Conservation (phyloP, 1,140 invertebrate species). For the Atta texana region DNA sequence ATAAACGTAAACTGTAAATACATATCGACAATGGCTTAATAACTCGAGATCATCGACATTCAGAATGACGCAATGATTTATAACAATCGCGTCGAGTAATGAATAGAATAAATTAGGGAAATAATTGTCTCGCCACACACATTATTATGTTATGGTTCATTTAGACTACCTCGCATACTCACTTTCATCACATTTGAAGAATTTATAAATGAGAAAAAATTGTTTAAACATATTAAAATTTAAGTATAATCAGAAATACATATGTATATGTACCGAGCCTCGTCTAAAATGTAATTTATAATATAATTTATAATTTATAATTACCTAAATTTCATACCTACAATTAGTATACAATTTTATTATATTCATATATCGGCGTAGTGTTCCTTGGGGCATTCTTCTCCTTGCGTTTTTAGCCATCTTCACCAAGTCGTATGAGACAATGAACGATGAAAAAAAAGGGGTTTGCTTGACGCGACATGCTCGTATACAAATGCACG, state of each 20-base stretch:
- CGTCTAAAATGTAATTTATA: background rate
- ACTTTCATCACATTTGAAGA: slow-evolving; percentile 43
- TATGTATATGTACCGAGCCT: background rate
- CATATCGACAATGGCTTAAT: slow-evolving; percentile 62
- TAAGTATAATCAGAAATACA: background rate
- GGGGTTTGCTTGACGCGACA: slow-evolving; percentile 64
- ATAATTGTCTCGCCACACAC: slow-evolving; percentile 74
- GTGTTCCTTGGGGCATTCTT: background rate
- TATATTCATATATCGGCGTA: no score
- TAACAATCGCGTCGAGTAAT: slow-evolving; percentile 79
- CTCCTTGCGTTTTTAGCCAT: slow-evolving; percentile 9
- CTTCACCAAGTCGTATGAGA: slow-evolving; percentile 67
- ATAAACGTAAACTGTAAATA: slow-evolving; percentile 9
- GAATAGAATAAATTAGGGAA: slow-evolving; percentile 79
- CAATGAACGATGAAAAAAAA: slow-evolving; percentile 76
- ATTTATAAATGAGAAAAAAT: no score
- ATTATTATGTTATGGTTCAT: slow-evolving; percentile 67
- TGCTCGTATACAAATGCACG: slow-evolving; percentile 36
- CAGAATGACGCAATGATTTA: slow-evolving; percentile 77
- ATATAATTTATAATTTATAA: background rate
- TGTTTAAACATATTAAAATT: background rate
- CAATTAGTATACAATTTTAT: background rate
- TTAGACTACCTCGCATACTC: slow-evolving; percentile 61
- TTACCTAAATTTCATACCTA: background rate
- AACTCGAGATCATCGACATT: slow-evolving; percentile 77